Percentiles rank a stretch among this genome's conserved stretches.
phyloP scores from a whole-genome alignment of 2,888 invertebrate genomes.

The Stenurella melanura region DNA sequence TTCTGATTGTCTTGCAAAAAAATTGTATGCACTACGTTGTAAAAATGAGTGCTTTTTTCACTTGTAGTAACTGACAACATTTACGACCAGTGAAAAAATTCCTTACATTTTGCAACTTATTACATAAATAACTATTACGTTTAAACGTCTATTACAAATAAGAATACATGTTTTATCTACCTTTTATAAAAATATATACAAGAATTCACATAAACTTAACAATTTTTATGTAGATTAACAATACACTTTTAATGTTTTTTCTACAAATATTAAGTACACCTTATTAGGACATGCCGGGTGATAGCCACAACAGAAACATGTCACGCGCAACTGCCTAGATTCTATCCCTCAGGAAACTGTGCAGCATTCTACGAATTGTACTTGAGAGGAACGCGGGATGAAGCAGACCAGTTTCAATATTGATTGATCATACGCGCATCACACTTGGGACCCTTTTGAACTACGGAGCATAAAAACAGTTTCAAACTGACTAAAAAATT shows the following conservation, averaged over 20 bases:
- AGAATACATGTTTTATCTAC: background rate
- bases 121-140: too few relatives aligned
- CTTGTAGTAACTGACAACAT: too few relatives aligned
- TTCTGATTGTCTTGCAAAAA: too few relatives aligned
- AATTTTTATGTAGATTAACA: background rate
- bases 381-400: constrained; percentile 39
- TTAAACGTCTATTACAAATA: background rate
- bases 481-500: too few relatives aligned
- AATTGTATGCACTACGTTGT: too few relatives aligned
- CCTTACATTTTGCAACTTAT: too few relatives aligned
- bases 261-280: background rate
- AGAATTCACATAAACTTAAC: background rate
- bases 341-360: constrained; percentile 20
- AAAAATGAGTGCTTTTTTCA: too few relatives aligned
- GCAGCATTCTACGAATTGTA: constrained; percentile 7
- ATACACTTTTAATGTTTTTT: constrained; percentile 1
- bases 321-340: background rate
- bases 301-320: background rate
- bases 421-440: constrained; percentile 49
- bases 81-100: too few relatives aligned
- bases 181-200: background rate
- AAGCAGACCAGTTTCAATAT: constrained; percentile 43
- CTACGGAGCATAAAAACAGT: too few relatives aligned
- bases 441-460: background rate
- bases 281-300: background rate